Percentiles rank a stretch among this genome's conserved stretches.
Evolutionary conservation across 2,888 invertebrate species (phyloP).

Genomic region (Catonia carolina): DNA sequence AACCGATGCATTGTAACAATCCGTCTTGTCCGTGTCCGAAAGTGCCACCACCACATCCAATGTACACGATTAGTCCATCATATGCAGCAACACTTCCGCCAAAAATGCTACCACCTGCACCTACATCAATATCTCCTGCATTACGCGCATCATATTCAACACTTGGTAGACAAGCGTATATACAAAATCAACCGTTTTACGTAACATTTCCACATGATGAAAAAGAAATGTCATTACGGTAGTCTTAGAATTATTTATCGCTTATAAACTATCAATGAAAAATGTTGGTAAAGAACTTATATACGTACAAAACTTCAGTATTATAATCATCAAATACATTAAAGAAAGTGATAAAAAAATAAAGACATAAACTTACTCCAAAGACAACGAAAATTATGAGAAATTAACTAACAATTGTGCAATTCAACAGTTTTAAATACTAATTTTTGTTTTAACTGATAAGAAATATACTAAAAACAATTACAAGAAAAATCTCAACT

Average conservation of each 20-base stretch:
- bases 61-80: slow-evolving; percentile 43
- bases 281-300: no score
- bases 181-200: slow-evolving; percentile 49
- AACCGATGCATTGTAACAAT: slow-evolving; percentile 34
- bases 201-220: slow-evolving; percentile 58
- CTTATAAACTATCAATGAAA: no score
- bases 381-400: no score
- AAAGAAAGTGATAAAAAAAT: no score
- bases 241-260: not conserved
- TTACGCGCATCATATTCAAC: slow-evolving; percentile 49
- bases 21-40: slow-evolving; percentile 37
- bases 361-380: no score
- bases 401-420: no score
- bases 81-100: slow-evolving; percentile 50
- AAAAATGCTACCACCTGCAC: slow-evolving; percentile 36
- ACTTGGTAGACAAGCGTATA: slow-evolving; percentile 48
- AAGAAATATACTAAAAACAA: no score
- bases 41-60: slow-evolving; percentile 47
- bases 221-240: slow-evolving; percentile 40
- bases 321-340: no score
- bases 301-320: no score
- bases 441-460: no score
- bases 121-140: slow-evolving; percentile 47
- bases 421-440: no score
- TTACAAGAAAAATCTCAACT: no score